Conservation (phyloP, 2,113 vertebrate species). For the Pterocles burchelli region DNA sequence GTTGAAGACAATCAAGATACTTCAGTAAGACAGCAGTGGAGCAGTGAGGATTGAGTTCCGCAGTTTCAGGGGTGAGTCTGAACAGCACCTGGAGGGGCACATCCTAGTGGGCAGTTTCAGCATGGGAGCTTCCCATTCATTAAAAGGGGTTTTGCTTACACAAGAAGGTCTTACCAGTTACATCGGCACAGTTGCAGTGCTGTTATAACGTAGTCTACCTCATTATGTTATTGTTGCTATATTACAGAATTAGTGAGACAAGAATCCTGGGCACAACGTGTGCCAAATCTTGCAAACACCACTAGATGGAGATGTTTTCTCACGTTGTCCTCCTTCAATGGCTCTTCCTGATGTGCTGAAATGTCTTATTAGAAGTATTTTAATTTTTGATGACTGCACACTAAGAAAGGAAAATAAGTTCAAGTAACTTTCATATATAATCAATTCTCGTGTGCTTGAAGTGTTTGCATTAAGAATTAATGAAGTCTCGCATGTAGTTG, state of each 20-base stretch:
- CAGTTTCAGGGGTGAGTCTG: neutral
- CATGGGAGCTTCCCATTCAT: neutral
- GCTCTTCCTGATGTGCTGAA: accelerated
- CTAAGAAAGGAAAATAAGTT: neutral
- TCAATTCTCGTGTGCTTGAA: neutral
- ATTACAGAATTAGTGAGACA: accelerated
- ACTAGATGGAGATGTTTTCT: constrained; percentile 53
- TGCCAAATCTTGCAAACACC: neutral
- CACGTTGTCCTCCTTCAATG: neutral
- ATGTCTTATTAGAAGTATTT: accelerated
- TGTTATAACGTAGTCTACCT: neutral
- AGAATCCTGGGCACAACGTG: accelerated
- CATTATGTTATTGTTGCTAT: accelerated
- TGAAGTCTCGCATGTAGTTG: neutral
- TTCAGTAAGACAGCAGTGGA: neutral
- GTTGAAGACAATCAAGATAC: neutral
- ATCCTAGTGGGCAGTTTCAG: accelerated
- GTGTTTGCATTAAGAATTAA: neutral
- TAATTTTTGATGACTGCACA: neutral
- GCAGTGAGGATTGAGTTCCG: neutral
- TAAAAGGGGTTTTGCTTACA: neutral
- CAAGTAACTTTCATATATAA: neutral
- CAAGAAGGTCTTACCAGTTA: neutral
- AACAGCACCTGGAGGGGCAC: neutral
- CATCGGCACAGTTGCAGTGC: accelerated